Evolutionary conservation across 2,888 invertebrate species (phyloP), one percentile per base, ranked within the genome.

Genomic region (Spialia ferax): DNA sequence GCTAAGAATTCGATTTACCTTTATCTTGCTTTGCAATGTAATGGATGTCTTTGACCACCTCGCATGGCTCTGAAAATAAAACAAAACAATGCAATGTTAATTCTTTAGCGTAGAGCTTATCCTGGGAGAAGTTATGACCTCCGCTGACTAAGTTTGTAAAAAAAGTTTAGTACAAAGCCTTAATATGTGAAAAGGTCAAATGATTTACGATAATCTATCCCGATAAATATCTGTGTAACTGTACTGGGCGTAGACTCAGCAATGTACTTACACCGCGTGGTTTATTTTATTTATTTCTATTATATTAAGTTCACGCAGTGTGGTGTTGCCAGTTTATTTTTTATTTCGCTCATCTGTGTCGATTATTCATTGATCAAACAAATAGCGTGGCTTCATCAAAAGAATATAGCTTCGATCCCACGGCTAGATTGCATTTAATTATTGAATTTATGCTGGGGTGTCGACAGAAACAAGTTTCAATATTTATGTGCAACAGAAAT

Each of bases 351-450:
- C 79, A 77, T 78, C 76, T 74, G 68, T 69, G 67, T 77, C 77
- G 79, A 86, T 86, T 85, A 84, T 81, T 88, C 84, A 88, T 89
- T 83, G 83, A 84, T 86, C 83, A 87, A 86, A 85, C 82, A 85
- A 88, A 89, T 87, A 79, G 85, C 80, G 78, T 75, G 82, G 80
- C 86, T 87, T 84, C 86, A 86, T 88, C 87, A 89, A 84, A 84
- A 75, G 77, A 81, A 80, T 85, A 85, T 85, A 82, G 85, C 74
- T 77, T 70, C 65, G 75, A 84, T 83, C 82, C 82, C 67, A 68
- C 67, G 61, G 62, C 61, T 67, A 61, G 67, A 67, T 79, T 76
- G 77, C 77, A 78, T 83, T 81, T 84, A 86, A 85, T 83, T 82
- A 83, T 77, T 74, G 75, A 77, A 78, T 77, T 76, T 77, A 79